Conservation (phyloP, 2,113 vertebrate species). For the Agapornis roseicollis region DNA sequence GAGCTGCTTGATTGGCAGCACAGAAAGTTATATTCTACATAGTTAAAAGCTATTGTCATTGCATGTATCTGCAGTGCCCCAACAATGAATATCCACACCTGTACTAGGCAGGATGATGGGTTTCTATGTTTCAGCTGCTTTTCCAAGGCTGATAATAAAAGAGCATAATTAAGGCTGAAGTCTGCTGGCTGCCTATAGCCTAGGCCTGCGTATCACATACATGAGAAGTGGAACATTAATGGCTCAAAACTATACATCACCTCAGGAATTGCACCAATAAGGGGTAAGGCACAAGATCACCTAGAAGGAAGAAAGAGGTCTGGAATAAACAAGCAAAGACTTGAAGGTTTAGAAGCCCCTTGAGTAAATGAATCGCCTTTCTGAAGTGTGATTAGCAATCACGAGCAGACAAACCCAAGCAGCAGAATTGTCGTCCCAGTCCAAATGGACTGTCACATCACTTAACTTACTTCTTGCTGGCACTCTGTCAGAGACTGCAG, state of each 20-base stretch:
- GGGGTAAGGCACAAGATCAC: background rate
- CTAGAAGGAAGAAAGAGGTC: background rate
- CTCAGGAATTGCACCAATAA: background rate
- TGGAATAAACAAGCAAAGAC: background rate
- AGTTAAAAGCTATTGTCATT: background rate
- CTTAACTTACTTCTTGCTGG: slow-evolving; percentile 9
- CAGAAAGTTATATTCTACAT: background rate
- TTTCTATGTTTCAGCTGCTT: background rate
- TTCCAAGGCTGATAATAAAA: background rate
- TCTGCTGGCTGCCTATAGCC: background rate
- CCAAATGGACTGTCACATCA: slow-evolving; percentile 13
- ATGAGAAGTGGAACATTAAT: background rate
- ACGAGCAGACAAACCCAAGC: background rate
- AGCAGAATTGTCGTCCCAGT: background rate
- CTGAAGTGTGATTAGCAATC: slow-evolving; percentile 16
- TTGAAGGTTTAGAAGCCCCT: background rate
- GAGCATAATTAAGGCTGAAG: background rate
- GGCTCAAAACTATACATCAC: background rate
- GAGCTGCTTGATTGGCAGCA: background rate
- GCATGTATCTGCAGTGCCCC: background rate
- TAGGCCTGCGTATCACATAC: background rate
- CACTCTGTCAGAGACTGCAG: slow-evolving; percentile 3
- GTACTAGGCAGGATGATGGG: background rate
- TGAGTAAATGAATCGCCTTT: slow-evolving; percentile 4
- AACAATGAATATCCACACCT: background rate